Base-by-base conservation (phyloP, 2,797 vertebrate genomes). In the Rhabdomys pumilio region DNA sequence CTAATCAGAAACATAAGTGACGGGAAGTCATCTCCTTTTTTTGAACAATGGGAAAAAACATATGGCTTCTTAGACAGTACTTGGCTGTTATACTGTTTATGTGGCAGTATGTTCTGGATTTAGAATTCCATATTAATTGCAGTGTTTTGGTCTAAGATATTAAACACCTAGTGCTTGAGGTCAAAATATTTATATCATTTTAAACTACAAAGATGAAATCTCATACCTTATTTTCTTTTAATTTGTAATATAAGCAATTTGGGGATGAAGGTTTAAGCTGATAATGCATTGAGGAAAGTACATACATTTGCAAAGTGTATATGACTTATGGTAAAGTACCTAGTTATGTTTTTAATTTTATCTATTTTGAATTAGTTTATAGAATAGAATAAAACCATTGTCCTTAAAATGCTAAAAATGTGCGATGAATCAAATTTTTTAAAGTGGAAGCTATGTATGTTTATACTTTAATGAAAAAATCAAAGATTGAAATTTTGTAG, bases 1-100 rank as follows among this genome's bases (percentile, higher is more conserved):
- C 99, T 99, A 99, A 99, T 99, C 99, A 99, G 99, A 99, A 99
- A 99, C 99, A 99, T 99, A 99, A 99, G 99, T 99, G 99, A 99
- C 99, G 99, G 98, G 99, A 99, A 99, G 99, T 99, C 99, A 99
- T 99, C 99, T 99, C 99, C 99, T 99, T 99, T 99, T 99, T 99
- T 99, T 99, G 99, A 99, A 99, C 99, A 99, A 99, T 99, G 99
- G 99, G 99, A 99, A 98, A 99, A 99, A 99, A 99, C 99, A 99
- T 99, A 99, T 99, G 99, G 99, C 99, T 99, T 99, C 99, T 99
- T 99, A 99, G 99, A 99, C 99, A 99, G 99, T 98, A 98, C 98
- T 99, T 99, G 98, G 98, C 99, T 99, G 98, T 99, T 99, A 97
- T 92, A 97, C 98, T 99, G 99, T 99, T 99, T 99, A 99, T 99